Evolutionary conservation across 2,888 invertebrate genomes (phyloP).

Genomic region (Carabus problematicus): DNA sequence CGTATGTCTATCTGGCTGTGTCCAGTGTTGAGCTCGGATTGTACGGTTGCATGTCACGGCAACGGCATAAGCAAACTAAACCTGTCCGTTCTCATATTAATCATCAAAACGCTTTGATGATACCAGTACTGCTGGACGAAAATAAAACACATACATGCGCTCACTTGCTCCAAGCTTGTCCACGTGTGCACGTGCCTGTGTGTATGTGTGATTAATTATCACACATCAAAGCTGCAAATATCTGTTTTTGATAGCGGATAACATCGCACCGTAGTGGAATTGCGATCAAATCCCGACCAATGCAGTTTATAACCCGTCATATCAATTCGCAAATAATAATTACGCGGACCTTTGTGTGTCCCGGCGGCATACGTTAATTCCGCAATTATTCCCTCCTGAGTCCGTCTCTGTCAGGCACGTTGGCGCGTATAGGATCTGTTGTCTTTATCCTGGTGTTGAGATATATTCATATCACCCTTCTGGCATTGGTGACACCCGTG

Average conservation of each 20-base stretch:
- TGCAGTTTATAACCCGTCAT: constrained; percentile 41
- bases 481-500: too few species aligned
- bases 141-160: constrained; percentile 9
- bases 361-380: constrained; percentile 33
- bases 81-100: constrained; percentile 50
- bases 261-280: constrained; percentile 24
- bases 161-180: neutral
- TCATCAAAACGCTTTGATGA: constrained; percentile 53
- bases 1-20: neutral
- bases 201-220: constrained; percentile 53
- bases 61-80: constrained; percentile 28
- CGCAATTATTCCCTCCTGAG: constrained; percentile 33
- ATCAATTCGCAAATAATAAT: constrained; percentile 42
- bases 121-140: constrained; percentile 44
- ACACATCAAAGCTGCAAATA: constrained; percentile 52
- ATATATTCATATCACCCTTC: too few species aligned
- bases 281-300: constrained; percentile 40
- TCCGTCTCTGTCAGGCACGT: neutral
- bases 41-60: neutral
- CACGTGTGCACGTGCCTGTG: neutral
- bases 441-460: too few species aligned
- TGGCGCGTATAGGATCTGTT: too few species aligned
- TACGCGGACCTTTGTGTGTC: constrained; percentile 32
- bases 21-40: neutral
- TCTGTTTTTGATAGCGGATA: constrained; percentile 42